Evolutionary conservation across 1,140 invertebrate species (phyloP).

Genomic region (Nixonia krombeini): DNA sequence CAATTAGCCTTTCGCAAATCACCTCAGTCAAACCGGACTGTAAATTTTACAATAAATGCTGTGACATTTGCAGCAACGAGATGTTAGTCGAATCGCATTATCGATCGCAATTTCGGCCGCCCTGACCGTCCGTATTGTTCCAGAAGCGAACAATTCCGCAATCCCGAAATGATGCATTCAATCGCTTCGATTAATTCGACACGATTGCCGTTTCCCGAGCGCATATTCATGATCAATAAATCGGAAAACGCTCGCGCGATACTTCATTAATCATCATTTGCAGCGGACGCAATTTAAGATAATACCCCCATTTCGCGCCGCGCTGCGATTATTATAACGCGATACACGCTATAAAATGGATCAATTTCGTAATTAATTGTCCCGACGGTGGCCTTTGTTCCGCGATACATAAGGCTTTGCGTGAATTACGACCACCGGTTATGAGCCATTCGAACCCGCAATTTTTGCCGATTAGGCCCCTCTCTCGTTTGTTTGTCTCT

Average conservation of each 20-base stretch:
- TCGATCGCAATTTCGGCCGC: background rate
- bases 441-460: conserved; percentile 7
- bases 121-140: too few relatives aligned
- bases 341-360: conserved; percentile 6
- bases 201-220: background rate
- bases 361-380: conserved; percentile 30
- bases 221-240: conserved; percentile 14
- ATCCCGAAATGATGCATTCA: conserved; percentile 2
- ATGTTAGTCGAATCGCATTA: background rate
- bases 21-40: too few relatives aligned
- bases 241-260: conserved; percentile 3
- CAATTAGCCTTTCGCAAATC: too few relatives aligned
- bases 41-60: too few relatives aligned
- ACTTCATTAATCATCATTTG: conserved; percentile 28
- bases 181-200: background rate
- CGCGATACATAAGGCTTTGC: conserved; percentile 5
- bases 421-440: conserved; percentile 5
- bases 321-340: conserved; percentile 5
- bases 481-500: background rate
- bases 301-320: conserved; percentile 13
- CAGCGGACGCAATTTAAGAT: conserved; percentile 19
- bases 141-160: background rate
- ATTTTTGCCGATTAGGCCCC: conserved; percentile 7
- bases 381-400: conserved; percentile 24
- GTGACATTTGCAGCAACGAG: too few relatives aligned